These are phyloP conservation scores for Ladona fulva DNA, from an alignment of 1,140 invertebrate species.

Conservation along the genomic window DNA sequence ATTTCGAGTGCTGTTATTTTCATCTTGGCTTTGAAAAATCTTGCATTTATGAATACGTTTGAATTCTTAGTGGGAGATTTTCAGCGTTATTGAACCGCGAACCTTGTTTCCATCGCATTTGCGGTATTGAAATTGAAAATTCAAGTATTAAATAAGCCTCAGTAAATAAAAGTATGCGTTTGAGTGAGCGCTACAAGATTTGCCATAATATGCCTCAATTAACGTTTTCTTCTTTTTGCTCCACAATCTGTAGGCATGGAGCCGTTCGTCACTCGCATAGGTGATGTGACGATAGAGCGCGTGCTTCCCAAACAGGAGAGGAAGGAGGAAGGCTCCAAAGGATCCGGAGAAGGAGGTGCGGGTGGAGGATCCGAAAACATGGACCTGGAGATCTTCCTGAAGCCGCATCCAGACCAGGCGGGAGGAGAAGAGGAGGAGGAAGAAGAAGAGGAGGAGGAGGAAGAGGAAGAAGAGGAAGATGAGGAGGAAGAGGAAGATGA, in stretches of 20 bases:
- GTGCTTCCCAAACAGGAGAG: not conserved
- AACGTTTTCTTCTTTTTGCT: too few species aligned
- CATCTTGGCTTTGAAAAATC: too few species aligned
- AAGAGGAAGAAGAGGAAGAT: conserved; percentile 12
- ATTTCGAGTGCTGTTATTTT: too few species aligned
- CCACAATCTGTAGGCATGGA: not conserved
- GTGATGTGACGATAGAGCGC: not conserved
- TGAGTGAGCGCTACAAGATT: too few species aligned
- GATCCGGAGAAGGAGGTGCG: not conserved
- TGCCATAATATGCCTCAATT: too few species aligned
- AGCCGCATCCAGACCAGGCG: not conserved
- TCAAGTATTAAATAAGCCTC: too few species aligned
- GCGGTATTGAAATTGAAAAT: too few species aligned
- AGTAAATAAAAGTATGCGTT: too few species aligned
- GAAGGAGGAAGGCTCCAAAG: not conserved
- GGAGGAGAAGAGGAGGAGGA: not conserved
- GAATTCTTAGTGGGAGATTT: too few species aligned
- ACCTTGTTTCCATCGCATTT: too few species aligned
- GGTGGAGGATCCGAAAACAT: not conserved
- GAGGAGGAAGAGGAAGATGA: conserved; percentile 31
- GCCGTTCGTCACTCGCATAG: not conserved
- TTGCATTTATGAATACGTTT: too few species aligned
- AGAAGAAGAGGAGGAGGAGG: not conserved
- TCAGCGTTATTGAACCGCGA: too few species aligned
- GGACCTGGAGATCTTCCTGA: not conserved